These are phyloP conservation scores for Microvelia longipes DNA, from an alignment of 1,140 invertebrate genomes.

Conservation along the genomic window DNA sequence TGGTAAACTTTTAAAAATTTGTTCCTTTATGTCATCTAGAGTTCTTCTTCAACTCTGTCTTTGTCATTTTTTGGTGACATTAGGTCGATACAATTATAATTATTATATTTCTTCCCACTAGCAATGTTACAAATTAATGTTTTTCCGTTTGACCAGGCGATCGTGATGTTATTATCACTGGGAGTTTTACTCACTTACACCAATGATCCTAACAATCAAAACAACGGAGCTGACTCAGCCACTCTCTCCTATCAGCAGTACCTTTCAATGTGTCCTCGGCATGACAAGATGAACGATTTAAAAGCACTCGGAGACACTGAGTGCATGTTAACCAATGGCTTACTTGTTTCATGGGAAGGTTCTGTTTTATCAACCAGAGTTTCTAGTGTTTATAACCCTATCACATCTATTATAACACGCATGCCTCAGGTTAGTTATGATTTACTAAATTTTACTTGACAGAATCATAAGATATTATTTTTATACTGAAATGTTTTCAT, in stretches of 20 bases:
- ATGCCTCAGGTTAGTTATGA: conserved; percentile 13
- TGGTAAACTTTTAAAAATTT: too few relatives aligned
- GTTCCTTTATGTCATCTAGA: too few relatives aligned
- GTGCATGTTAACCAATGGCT: conserved; percentile 47
- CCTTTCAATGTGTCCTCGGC: not conserved
- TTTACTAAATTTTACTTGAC: not conserved
- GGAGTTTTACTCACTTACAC: not conserved
- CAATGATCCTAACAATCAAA: not conserved
- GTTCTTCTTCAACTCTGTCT: too few relatives aligned
- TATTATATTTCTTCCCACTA: too few relatives aligned
- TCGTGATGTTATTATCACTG: not conserved
- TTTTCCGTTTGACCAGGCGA: too few relatives aligned
- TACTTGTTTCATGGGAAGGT: conserved; percentile 52
- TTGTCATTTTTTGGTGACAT: too few relatives aligned
- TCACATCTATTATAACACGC: conserved; percentile 26
- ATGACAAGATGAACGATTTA: not conserved
- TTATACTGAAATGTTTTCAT: too few relatives aligned
- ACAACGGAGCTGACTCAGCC: not conserved
- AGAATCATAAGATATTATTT: too few relatives aligned
- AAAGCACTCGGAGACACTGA: conserved; percentile 43
- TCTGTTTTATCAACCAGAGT: conserved; percentile 49
- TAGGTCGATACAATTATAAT: too few relatives aligned
- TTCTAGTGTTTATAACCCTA: conserved; percentile 41
- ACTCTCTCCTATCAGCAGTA: not conserved
- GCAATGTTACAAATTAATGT: too few relatives aligned